phyloP scores from a whole-genome alignment of 2,797 vertebrate genomes.

The Setipinna tenuifilis region DNA sequence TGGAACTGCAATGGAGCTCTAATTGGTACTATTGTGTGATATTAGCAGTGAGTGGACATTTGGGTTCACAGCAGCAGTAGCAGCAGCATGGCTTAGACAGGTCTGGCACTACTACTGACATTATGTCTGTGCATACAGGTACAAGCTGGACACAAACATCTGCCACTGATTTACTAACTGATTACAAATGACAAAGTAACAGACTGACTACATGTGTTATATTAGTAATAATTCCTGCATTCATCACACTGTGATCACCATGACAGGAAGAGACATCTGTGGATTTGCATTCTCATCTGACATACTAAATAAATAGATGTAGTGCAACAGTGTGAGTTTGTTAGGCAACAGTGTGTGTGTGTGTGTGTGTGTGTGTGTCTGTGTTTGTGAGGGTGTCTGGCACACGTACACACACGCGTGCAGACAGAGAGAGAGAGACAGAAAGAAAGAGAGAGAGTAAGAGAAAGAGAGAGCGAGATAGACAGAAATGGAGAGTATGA shows the following conservation, averaged over 20 bases:
- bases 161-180: background rate
- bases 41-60: background rate
- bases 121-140: background rate
- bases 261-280: background rate
- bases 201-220: background rate
- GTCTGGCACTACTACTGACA: background rate
- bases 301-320: too few species aligned
- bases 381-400: too few species aligned
- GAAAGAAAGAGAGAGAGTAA: too few species aligned
- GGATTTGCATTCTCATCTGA: too few species aligned
- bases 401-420: too few species aligned
- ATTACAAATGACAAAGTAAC: background rate
- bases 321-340: too few species aligned
- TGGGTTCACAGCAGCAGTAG: background rate
- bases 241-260: background rate
- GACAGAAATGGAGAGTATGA: too few species aligned
- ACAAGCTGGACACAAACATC: background rate
- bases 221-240: too few species aligned
- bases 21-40: background rate
- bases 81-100: background rate
- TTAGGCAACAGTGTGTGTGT: too few species aligned
- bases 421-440: too few species aligned
- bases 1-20: background rate
- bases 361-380: too few species aligned
- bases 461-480: too few species aligned